Conservation (phyloP, 2,113 vertebrate genomes). For the Parotia lawesii region DNA sequence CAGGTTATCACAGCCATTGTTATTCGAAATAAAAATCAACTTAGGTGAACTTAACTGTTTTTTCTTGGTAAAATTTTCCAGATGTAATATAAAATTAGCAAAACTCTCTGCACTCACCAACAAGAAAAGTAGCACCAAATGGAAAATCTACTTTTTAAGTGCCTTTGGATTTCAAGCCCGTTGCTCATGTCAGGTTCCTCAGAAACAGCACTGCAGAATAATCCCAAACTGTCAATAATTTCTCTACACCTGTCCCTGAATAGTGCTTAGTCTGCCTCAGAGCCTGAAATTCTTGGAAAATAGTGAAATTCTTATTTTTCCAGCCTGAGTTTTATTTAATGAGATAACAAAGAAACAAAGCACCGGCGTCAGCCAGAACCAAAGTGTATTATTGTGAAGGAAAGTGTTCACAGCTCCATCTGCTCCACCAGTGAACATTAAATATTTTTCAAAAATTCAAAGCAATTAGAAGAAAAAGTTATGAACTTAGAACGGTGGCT, state of each 20-base stretch:
- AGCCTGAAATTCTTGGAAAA: neutral
- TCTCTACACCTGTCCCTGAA: neutral
- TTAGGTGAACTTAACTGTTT: neutral
- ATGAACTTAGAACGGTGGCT: conserved; percentile 33
- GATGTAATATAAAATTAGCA: neutral
- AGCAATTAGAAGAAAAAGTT: conserved; percentile 44
- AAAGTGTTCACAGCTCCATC: conserved; percentile 55
- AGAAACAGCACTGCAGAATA: neutral
- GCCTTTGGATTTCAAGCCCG: neutral
- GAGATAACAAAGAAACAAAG: conserved; percentile 56
- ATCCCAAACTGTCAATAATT: neutral
- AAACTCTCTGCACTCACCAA: neutral
- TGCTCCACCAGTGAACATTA: conserved; percentile 60
- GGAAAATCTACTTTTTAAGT: neutral
- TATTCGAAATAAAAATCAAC: neutral
- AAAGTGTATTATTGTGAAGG: conserved; percentile 37
- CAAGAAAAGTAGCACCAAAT: neutral
- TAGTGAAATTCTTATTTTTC: neutral
- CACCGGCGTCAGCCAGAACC: conserved; percentile 38
- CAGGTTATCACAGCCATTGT: neutral
- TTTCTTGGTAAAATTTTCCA: neutral
- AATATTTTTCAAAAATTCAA: conserved; percentile 52
- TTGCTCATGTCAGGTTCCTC: neutral
- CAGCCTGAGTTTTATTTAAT: conserved; percentile 43
- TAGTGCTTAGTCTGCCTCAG: neutral